Base-by-base conservation (phyloP, 2,888 invertebrate genomes). In the Caenorhabditis zanzibari region DNA sequence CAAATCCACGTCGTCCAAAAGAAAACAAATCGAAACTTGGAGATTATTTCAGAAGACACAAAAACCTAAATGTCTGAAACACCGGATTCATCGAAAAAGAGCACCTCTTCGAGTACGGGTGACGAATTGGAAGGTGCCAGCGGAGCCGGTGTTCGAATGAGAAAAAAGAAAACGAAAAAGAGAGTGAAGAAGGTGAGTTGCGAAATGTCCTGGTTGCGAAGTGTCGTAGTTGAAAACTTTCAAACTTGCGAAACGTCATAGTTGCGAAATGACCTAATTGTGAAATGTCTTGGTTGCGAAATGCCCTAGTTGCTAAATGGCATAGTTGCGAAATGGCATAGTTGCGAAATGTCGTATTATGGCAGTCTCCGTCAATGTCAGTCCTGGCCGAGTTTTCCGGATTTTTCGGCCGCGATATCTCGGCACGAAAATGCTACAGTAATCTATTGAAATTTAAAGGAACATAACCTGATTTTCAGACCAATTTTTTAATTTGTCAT, bases 121-220 rank as follows among this genome's bases (percentile, higher is more conserved):
- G 71, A 71, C 9, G 41, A 71, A 10, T 58, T 71, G 71, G 71
- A 71, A 44, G 71, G 71, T 26, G 56, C 58, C 26, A 44, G 28
- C 14, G 58, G 58, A 7, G 14, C 44, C 19, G 58, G 28, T 5
- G 71, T 71, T 41, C 32, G 24, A 0, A 41, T 71, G n/a, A 71
- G 26, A 24, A 10, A 49, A 41, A 35, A 24, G 6, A 54, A 54
- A 16, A 38, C 56, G 59, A 72, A 72, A 47, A 59, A 58, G 32
- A 58, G 35, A n/a, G 12, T 10, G 32, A 26, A 24, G 16, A 72
- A 72, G 59, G 72, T 47, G 41, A 24, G 38, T 52, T 22, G 6
- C 22, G 52, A 19, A 52, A 12, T n/a, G n/a, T n/a, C n/a, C n/a
- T n/a, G 16, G 7, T 52, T 52, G 19, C 19, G 16, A 52, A 22